Evolutionary conservation across 1,140 invertebrate species (phyloP), one percentile per base, ranked within the genome.

Genomic region (Drosophila funebris): DNA sequence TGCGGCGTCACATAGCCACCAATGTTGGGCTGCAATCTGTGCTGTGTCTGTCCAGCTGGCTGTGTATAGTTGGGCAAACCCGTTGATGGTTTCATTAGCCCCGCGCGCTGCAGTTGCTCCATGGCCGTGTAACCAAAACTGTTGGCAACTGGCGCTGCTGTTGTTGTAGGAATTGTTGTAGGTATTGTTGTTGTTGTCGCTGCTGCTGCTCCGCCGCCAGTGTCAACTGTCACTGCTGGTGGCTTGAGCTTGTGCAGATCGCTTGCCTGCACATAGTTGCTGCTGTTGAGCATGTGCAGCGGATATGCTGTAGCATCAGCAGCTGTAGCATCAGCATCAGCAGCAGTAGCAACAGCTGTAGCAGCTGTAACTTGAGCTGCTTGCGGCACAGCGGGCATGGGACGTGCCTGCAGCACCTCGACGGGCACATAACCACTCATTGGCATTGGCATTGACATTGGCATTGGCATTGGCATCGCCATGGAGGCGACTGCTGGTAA

Each of bases 1-100:
- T 83, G 82, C 9, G 78, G 82, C 64, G 83, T 87, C 24, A 87
- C 83, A 57, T 87, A 87, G 24, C 83, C 83, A 13, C 73, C 76
- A n/a, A 87, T 88, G 0, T 68, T 64, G 5, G 78, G 82, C 60
- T 76, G 78, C 4, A 76, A 31, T 18, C 64, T 56, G 13, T 69
- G 43, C 22, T 57, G 60, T 22, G 13, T 27, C 24, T 33, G 36
- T 24, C 16, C 13, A 16, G 52, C 13, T 22, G n/a, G 43, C 13
- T 24, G 29, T 22, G 46, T 11, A 3, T 22, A 31, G 9, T 33
- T 18, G 48, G 56, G 52, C 39, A 50, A 24, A n/a, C 39, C 14
- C 9, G 71, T 14, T 18, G 50, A 16, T 3, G 79, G 66, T 44
- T 87, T 88, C 50, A 88, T 82, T 27, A 87, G 27, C 0, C 75